A percentile compares a stretch with the other conserved stretches of the same genome.
These are phyloP conservation scores for Chrysochloris asiatica DNA, from an alignment of 2,113 vertebrate genomes.

Conservation along the genomic window DNA sequence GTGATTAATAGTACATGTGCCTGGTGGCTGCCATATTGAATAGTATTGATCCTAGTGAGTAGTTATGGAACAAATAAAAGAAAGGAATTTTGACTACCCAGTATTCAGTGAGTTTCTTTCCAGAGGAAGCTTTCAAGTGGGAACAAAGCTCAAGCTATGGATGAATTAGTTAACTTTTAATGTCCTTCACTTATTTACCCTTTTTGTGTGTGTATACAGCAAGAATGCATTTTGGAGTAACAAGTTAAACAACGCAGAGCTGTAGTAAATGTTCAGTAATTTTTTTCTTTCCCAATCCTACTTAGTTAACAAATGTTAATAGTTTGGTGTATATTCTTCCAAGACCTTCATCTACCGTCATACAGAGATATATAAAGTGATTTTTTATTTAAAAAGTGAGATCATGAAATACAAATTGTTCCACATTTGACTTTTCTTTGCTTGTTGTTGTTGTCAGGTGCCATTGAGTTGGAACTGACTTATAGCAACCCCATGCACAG, in stretches of 20 bases:
- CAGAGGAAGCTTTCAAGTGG: background rate
- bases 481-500: no score
- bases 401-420: background rate
- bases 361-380: background rate
- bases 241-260: background rate
- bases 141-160: background rate
- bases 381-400: conserved; percentile 7
- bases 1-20: background rate
- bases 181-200: background rate
- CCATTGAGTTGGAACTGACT: no score
- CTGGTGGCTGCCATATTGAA: background rate
- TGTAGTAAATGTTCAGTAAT: conserved; percentile 11
- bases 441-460: no score
- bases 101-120: background rate
- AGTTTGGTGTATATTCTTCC: background rate
- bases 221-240: background rate
- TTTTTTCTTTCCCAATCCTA: background rate
- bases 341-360: background rate
- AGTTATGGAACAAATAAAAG: background rate
- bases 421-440: background rate
- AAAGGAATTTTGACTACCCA: background rate
- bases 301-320: background rate
- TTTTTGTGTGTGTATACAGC: background rate
- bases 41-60: background rate
- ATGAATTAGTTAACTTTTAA: background rate